Conservation (phyloP, 2,797 vertebrate species). For the Sebastolobus alascanus region DNA sequence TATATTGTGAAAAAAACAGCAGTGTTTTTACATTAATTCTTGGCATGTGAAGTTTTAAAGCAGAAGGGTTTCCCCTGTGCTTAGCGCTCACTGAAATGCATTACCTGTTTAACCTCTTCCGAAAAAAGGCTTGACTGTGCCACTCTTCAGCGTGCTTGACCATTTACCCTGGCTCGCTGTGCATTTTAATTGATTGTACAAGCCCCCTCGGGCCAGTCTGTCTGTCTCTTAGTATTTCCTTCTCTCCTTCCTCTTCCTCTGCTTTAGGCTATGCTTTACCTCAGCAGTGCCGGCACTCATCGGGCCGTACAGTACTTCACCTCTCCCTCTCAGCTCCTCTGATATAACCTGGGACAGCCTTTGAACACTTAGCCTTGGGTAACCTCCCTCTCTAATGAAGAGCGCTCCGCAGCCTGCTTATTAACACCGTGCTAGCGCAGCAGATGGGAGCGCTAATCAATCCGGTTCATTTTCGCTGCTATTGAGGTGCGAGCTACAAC, state of each 20-base stretch:
- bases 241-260: slow-evolving; percentile 13
- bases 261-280: slow-evolving; percentile 19
- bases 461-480: slow-evolving; percentile 56
- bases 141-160: slow-evolving; percentile 52
- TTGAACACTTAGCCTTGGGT: slow-evolving; percentile 64
- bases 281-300: slow-evolving; percentile 24
- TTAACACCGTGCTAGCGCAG: slow-evolving; percentile 53
- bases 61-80: slow-evolving; percentile 1
- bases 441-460: slow-evolving; percentile 77
- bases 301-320: slow-evolving; percentile 21
- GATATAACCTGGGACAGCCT: slow-evolving; percentile 48
- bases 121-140: slow-evolving; percentile 35
- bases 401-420: slow-evolving; percentile 52
- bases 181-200: slow-evolving; percentile 52
- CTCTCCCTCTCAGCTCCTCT: slow-evolving; percentile 48
- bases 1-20: neutral
- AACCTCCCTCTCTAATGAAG: slow-evolving; percentile 64
- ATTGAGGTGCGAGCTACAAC: slow-evolving; percentile 60
- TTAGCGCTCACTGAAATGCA: slow-evolving; percentile 24
- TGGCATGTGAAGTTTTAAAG: slow-evolving; percentile 14
- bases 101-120: slow-evolving; percentile 42
- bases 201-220: slow-evolving; percentile 19
- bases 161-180: slow-evolving; percentile 19
- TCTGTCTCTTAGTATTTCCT: slow-evolving; percentile 9
- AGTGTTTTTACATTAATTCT: slow-evolving; percentile 3